These are phyloP conservation scores for Syngnathus floridae DNA, from an alignment of 2,113 vertebrate genomes.

Conservation along the genomic window DNA sequence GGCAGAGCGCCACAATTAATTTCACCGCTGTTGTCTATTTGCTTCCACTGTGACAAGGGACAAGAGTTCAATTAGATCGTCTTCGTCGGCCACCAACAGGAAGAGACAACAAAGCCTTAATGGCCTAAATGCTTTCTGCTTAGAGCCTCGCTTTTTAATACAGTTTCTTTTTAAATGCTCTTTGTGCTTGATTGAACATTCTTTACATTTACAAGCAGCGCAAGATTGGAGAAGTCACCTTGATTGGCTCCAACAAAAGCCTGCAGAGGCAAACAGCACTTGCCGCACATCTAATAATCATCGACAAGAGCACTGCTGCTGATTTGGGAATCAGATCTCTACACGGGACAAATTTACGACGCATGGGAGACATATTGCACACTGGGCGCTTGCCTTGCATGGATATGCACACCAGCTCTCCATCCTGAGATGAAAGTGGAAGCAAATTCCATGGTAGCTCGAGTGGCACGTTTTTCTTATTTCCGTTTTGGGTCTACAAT, in stretches of 20 bases:
- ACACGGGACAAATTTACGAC: conserved; percentile 35
- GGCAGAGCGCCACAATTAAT: conserved; percentile 2
- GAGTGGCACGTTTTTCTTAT: neutral
- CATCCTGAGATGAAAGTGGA: conserved; percentile 1
- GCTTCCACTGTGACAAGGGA: conserved; percentile 10
- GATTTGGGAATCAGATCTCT: conserved; percentile 23
- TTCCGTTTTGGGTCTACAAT: conserved; percentile 1
- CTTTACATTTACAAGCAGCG: conserved; percentile 25
- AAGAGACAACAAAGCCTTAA: conserved; percentile 2
- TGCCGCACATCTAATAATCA: conserved; percentile 20
- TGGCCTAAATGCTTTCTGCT: conserved; percentile 24
- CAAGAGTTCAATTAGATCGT: conserved; percentile 3
- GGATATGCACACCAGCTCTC: conserved; percentile 16
- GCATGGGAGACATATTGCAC: conserved; percentile 33
- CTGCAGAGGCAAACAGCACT: conserved; percentile 12
- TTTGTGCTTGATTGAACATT: conserved; percentile 34
- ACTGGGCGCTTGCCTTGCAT: conserved; percentile 18
- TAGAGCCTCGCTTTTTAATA: conserved; percentile 18
- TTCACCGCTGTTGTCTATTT: neutral
- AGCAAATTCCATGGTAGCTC: conserved; percentile 2
- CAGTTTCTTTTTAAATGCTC: conserved; percentile 30
- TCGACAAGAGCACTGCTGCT: conserved; percentile 18
- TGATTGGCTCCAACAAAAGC: conserved; percentile 1
- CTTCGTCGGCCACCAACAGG: conserved; percentile 3
- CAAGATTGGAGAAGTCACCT: conserved; percentile 12